phyloP scores from a whole-genome alignment of 1,140 invertebrate species.

The Phymorhynchus buccinoides region DNA sequence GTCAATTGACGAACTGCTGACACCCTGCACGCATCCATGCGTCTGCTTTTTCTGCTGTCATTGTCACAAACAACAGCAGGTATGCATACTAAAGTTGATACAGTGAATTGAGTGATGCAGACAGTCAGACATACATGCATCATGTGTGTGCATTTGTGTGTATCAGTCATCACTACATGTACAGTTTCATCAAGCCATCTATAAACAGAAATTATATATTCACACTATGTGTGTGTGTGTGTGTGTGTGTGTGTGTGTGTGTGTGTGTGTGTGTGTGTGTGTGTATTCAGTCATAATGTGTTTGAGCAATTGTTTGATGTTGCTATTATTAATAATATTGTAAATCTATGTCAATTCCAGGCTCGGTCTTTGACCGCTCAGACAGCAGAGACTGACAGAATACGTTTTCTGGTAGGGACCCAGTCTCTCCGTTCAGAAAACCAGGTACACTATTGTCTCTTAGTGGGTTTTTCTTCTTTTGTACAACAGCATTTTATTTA shows the following conservation, averaged over 20 bases:
- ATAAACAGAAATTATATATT: not conserved
- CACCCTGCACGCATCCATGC: too few species aligned
- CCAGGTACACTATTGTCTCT: constrained; percentile 75
- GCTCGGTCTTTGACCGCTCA: constrained; percentile 89
- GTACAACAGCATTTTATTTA: too few species aligned
- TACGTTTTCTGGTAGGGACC: constrained; percentile 93
- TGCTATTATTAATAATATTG: constrained; percentile 14
- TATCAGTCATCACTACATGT: too few species aligned
- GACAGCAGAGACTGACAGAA: constrained; percentile 87
- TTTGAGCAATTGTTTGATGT: too few species aligned
- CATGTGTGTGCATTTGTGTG: too few species aligned
- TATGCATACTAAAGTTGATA: too few species aligned
- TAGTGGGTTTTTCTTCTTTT: not conserved
- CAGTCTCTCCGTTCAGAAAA: constrained; percentile 91
- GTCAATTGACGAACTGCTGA: too few species aligned
- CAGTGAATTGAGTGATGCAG: too few species aligned
- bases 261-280: not conserved
- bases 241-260: not conserved
- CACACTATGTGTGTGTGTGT: not conserved
- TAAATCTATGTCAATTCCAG: constrained; percentile 76
- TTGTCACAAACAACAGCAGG: too few species aligned
- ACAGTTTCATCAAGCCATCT: too few species aligned
- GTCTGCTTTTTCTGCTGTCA: too few species aligned
- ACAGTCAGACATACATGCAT: too few species aligned
- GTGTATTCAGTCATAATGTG: not conserved